Base-by-base conservation (phyloP, 2,888 invertebrate genomes). In the Fissipunctia ypsillon region DNA sequence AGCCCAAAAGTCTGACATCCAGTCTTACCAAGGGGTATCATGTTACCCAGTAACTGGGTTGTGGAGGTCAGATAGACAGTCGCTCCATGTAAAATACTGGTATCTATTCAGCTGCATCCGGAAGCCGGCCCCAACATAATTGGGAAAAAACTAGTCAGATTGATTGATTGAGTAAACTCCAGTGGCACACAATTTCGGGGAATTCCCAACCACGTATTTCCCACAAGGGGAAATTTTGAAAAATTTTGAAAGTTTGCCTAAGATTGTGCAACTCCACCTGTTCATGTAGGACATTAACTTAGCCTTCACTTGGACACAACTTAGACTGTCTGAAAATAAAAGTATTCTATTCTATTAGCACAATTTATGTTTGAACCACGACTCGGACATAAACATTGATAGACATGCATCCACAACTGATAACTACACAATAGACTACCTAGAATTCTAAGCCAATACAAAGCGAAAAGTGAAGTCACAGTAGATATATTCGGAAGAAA, bases 371-470 rank as follows among this genome's bases (percentile, higher is more conserved):
- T 60, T 54, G 45, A 71, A 73, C 66, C 77, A 73, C 80, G 71
- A 83, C 48, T 80, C 6, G 4, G 45, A 28, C 77, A 73, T 77
- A 71, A 80, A 80, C 56, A 65, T 61, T 48, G 59, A 69, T 67
- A 81, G 60, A 75, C 52, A 52, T 71, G 50, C 45, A 41, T 31
- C 12, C 28, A 59, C 41, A 41, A 65, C 52, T 38, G 54, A 52
- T 61, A 67, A 35, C 14, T 64, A 31, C 19, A 19, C n/a, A 5
- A n/a, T 50, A 50, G n/a, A n/a, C 12, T 14, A 6, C 14, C 14
- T 52, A 25, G 5, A 19, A 6, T 2, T 31, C 2, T 31, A 35
- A 35, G 35, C 6, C 6, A 35, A 35, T 6, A 35, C 35, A 35
- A 35, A 35, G 35, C 6, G 35, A 35, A 35, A 3, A 35, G 35